Percentiles rank a stretch among this genome's conserved stretches.
Evolutionary conservation across 35 echinoderm and acorn worm genomes (phyloP).

Genomic region (Diadema setosum): DNA sequence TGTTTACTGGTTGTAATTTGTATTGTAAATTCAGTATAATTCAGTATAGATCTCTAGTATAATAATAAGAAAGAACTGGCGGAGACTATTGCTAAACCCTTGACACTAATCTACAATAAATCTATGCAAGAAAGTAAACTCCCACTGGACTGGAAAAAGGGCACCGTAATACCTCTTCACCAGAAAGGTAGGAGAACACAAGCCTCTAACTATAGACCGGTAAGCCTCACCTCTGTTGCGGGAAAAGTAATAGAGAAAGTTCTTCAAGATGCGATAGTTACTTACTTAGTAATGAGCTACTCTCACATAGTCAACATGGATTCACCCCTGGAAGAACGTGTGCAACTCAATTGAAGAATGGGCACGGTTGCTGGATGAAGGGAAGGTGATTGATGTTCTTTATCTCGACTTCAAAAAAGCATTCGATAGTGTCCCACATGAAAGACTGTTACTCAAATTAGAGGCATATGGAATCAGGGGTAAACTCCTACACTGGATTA

Average conservation of each 20-base stretch:
- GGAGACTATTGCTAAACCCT: background rate
- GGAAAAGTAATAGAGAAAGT: constrained; percentile 19
- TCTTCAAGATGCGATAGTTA: background rate
- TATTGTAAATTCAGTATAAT: too few relatives aligned
- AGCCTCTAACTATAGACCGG: background rate
- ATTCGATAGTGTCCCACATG: constrained; percentile 37
- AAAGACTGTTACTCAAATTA: constrained; percentile 16
- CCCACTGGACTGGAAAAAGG: background rate
- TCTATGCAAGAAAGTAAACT: background rate
- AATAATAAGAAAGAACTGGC: background rate
- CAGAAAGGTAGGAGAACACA: constrained; percentile 10
- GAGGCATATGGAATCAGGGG: constrained; percentile 37
- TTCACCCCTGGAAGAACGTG: background rate
- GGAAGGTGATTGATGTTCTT: background rate
- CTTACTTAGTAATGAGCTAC: background rate
- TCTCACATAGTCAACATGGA: constrained; percentile 19
- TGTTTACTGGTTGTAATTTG: too few relatives aligned
- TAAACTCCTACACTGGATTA: constrained; percentile 26
- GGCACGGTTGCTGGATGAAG: constrained; percentile 2
- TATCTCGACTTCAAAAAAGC: constrained; percentile 38
- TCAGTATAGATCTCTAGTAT: too few relatives aligned
- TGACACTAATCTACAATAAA: background rate
- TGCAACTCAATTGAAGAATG: background rate
- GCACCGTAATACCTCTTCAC: background rate
- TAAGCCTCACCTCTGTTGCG: background rate